Conservation (phyloP, 35 echinoderm and acorn worm genomes). For the Eucidaris tribuloides region DNA sequence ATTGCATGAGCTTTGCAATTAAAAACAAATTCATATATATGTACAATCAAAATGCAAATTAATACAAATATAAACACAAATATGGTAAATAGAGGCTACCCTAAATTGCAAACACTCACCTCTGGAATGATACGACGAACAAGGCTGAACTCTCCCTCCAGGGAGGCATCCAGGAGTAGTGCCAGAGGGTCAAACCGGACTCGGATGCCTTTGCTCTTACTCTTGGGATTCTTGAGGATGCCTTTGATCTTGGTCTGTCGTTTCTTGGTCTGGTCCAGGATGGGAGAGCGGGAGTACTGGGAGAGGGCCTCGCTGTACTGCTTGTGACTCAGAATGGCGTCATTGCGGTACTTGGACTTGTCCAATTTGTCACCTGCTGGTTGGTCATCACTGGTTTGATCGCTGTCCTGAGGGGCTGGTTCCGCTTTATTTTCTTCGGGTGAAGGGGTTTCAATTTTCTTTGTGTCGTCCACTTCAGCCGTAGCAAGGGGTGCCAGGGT, state of each 20-base stretch:
- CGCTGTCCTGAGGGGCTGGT: constrained; percentile 2
- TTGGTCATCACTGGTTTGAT: no score
- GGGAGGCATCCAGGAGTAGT: constrained; percentile 86
- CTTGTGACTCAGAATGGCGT: constrained; percentile 82
- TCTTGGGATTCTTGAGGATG: constrained; percentile 71
- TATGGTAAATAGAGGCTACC: no score
- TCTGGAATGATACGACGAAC: constrained; percentile 90
- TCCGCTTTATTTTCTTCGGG: not conserved
- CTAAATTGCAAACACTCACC: no score
- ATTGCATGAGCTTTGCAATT: no score
- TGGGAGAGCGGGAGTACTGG: constrained; percentile 47
- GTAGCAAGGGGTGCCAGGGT: not conserved
- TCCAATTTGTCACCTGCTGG: no score
- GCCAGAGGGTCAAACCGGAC: constrained; percentile 97
- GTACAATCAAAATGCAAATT: no score
- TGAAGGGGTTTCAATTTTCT: not conserved
- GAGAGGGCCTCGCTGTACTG: constrained; percentile 79
- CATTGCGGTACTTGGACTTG: constrained; percentile 46
- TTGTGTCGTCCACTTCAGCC: not conserved
- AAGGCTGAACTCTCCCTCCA: constrained; percentile 95
- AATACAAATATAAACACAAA: no score
- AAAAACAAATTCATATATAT: no score
- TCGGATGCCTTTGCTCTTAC: constrained; percentile 49
- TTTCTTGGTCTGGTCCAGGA: constrained; percentile 27
- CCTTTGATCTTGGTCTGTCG: constrained; percentile 31